These are phyloP conservation scores for Accipiter cooperii DNA, from an alignment of 2,113 vertebrate species.

Conservation along the genomic window DNA sequence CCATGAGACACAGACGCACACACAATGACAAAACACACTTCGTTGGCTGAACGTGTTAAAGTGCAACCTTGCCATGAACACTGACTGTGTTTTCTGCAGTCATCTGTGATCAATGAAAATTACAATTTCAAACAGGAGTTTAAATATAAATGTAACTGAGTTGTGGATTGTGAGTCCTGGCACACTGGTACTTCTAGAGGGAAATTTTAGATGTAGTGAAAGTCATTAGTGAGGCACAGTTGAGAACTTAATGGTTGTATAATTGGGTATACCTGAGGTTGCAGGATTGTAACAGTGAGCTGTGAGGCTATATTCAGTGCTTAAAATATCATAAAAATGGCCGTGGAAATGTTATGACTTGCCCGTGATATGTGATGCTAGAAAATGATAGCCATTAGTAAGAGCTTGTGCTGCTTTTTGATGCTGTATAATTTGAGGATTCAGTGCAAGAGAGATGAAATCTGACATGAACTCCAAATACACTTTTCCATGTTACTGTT, in stretches of 20 bases:
- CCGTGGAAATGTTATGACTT: not conserved
- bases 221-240: not conserved
- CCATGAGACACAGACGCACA: not conserved
- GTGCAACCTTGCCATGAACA: rapidly evolving
- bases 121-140: not conserved
- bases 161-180: not conserved
- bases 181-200: not conserved
- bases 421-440: not conserved
- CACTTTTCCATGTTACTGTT: not conserved
- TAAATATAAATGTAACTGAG: not conserved
- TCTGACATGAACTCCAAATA: not conserved
- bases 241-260: not conserved
- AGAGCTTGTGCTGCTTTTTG: not conserved
- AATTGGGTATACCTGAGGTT: not conserved
- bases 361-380: not conserved
- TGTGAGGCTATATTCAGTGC: not conserved
- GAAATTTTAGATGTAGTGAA: not conserved
- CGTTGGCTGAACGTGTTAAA: not conserved
- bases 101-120: not conserved
- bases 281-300: not conserved
- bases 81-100: not conserved
- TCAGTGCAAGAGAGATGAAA: not conserved
- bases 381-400: not conserved
- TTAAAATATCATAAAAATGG: not conserved
- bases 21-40: not conserved